Evolutionary conservation across 1,140 invertebrate species (phyloP).

Genomic region (Pemphigus obesinymphae): DNA sequence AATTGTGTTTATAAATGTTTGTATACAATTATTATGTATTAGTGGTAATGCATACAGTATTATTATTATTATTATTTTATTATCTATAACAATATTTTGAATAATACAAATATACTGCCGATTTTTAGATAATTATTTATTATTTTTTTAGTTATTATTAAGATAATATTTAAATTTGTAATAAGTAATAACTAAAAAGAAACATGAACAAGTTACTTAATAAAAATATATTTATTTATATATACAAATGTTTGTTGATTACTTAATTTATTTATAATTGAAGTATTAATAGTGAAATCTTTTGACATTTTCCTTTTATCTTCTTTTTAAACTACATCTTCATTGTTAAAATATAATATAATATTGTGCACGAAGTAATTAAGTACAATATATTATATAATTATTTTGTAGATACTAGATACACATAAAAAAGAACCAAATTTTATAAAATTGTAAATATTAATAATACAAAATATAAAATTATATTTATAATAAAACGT

Average conservation of each 20-base stretch:
- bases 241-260: not conserved
- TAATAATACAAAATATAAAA: too few species aligned
- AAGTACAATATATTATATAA: too few species aligned
- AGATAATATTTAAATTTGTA: not conserved
- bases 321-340: too few species aligned
- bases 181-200: not conserved
- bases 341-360: too few species aligned
- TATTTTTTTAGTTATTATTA: not conserved
- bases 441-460: too few species aligned
- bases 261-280: not conserved
- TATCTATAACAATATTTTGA: not conserved
- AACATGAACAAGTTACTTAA: not conserved
- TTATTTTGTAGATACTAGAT: too few species aligned
- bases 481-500: too few species aligned
- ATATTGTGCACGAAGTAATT: too few species aligned
- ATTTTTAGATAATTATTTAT: not conserved
- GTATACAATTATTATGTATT: slow-evolving; percentile 7
- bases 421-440: too few species aligned
- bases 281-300: not conserved
- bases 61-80: not conserved
- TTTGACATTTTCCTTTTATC: not conserved
- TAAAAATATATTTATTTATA: not conserved
- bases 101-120: slow-evolving; percentile 6
- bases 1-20: not conserved
- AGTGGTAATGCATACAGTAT: slow-evolving; percentile 19